These are phyloP conservation scores for Dastarcus helophoroides DNA, from an alignment of 2,888 invertebrate species.

Conservation along the genomic window DNA sequence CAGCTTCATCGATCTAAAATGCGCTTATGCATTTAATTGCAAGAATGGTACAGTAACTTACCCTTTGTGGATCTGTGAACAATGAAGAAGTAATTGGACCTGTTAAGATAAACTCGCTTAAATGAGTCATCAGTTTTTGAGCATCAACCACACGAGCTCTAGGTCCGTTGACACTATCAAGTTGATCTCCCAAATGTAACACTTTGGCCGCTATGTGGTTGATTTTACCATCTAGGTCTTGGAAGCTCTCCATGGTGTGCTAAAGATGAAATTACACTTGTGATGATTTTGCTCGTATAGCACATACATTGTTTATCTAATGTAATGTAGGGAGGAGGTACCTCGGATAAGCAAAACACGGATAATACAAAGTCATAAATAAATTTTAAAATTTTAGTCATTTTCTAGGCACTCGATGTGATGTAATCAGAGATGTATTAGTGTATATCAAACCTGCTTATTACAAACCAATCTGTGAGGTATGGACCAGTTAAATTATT, in stretches of 20 bases:
- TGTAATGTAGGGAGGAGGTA: no score
- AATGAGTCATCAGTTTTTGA: constrained; percentile 79
- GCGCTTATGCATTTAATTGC: no score
- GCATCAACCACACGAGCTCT: constrained; percentile 91
- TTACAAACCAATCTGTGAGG: no score
- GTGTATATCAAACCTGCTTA: no score
- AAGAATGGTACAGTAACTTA: constrained; percentile 34
- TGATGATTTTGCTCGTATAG: no score
- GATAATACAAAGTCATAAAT: no score
- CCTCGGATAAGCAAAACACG: no score
- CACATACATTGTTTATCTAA: no score
- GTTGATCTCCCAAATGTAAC: constrained; percentile 94
- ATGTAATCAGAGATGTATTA: no score
- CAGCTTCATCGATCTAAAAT: constrained; percentile 79
- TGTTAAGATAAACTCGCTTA: constrained; percentile 82
- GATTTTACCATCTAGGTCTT: constrained; percentile 88
- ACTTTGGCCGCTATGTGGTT: constrained; percentile 96
- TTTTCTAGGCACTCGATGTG: no score
- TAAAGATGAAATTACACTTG: constrained; percentile 28
- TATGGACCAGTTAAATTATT: no score
- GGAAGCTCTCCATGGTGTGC: constrained; percentile 77
- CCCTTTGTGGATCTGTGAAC: constrained; percentile 74
- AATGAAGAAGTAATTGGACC: constrained; percentile 76
- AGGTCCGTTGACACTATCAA: constrained; percentile 93
- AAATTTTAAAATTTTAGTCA: no score